Conservation (phyloP, 2,113 vertebrate genomes). For the Rhabdomys dilectus region DNA sequence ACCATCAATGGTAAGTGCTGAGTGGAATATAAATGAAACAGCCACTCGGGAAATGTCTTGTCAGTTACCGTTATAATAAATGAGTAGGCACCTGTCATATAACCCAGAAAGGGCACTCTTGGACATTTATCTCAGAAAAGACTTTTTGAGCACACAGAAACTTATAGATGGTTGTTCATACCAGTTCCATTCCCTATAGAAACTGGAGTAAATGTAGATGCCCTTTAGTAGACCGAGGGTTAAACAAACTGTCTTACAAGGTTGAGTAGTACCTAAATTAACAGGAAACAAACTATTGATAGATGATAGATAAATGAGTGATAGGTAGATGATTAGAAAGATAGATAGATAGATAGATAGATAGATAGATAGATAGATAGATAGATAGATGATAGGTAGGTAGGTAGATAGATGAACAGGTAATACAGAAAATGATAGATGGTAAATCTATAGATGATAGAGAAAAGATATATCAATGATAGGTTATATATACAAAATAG, state of each 20-base stretch:
- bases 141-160: not conserved
- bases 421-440: not conserved
- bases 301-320: not conserved
- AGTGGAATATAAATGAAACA: not conserved
- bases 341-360: not conserved
- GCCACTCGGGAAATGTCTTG: not conserved
- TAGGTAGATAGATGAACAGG: not conserved
- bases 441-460: not conserved
- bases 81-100: not conserved
- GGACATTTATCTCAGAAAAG: not conserved
- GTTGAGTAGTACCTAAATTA: not conserved
- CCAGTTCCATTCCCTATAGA: not conserved
- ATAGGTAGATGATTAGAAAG: not conserved
- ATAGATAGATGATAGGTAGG: not conserved
- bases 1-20: not conserved
- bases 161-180: not conserved
- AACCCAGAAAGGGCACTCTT: not conserved
- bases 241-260: not conserved
- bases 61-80: not conserved
- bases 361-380: not conserved
- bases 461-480: not conserved
- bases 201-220: not conserved
- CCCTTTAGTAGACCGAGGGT: not conserved
- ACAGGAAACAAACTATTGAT: not conserved
- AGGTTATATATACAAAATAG: not conserved